Evolutionary conservation across 2,888 invertebrate genomes (phyloP).

Genomic region (Itoplectis maculator): DNA sequence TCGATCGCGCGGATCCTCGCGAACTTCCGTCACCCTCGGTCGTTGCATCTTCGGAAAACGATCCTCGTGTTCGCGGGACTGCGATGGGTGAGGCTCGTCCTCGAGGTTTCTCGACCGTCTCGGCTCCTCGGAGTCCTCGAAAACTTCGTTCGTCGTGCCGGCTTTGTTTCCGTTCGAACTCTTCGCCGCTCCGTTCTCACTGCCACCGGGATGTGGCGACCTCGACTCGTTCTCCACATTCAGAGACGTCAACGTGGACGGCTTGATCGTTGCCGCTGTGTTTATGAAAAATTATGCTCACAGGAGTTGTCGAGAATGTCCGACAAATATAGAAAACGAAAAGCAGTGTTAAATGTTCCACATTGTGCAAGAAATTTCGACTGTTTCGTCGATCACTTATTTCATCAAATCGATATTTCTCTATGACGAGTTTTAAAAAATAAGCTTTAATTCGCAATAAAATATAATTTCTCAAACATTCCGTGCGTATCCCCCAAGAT

Average conservation of each 20-base stretch:
- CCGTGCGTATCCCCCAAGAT: background rate
- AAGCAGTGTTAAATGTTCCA: background rate
- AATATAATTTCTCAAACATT: background rate
- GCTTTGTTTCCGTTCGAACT: conserved; percentile 44
- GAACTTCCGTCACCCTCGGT: conserved; percentile 58
- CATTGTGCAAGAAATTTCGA: background rate
- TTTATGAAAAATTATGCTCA: conserved; percentile 34
- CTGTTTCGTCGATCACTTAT: background rate
- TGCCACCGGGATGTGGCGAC: conserved; percentile 56
- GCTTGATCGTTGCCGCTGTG: conserved; percentile 56
- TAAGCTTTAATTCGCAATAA: background rate
- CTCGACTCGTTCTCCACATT: conserved; percentile 63
- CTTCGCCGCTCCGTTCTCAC: conserved; percentile 73
- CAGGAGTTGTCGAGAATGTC: background rate
- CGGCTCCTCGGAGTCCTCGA: conserved; percentile 72
- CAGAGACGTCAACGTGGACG: conserved; percentile 41
- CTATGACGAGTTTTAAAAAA: too few relatives aligned
- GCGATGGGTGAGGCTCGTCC: conserved; percentile 41
- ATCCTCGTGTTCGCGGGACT: conserved; percentile 52
- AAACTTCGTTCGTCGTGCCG: conserved; percentile 71
- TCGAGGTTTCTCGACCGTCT: conserved; percentile 37
- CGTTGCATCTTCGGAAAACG: conserved; percentile 56
- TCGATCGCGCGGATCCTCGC: conserved; percentile 62
- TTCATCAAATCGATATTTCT: too few relatives aligned
- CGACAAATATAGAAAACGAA: background rate